phyloP scores from a whole-genome alignment of 2,113 vertebrate species.

The Pongo pygmaeus region DNA sequence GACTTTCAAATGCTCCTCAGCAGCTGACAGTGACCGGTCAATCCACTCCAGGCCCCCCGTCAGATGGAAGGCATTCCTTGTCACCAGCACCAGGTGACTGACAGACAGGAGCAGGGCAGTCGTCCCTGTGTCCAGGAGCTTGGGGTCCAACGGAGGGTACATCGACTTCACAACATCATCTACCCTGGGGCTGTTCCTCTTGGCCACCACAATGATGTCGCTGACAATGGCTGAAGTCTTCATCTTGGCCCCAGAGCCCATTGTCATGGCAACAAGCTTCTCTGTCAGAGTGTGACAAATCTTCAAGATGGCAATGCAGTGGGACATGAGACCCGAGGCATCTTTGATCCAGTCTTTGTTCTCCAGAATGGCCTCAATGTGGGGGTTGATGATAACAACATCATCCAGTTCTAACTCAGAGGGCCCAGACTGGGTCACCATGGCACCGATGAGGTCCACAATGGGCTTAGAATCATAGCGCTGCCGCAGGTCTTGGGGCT shows the following conservation, averaged over 20 bases:
- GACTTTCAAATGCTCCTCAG: constrained; percentile 94
- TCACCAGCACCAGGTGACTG: constrained; percentile 96
- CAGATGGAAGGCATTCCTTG: constrained; percentile 94
- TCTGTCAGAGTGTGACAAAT: constrained; percentile 97
- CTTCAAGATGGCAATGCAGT: constrained; percentile 74
- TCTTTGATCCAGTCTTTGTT: constrained; percentile 98
- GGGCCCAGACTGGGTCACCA: constrained; percentile 94
- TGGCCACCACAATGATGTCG: constrained; percentile 96
- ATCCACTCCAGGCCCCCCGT: constrained; percentile 94
- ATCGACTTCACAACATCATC: constrained; percentile 96
- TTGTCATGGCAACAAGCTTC: constrained; percentile 97
- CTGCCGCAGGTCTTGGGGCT: constrained; percentile 89
- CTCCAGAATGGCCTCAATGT: constrained; percentile 97
- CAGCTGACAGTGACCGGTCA: constrained; percentile 92
- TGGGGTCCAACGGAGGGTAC: constrained; percentile 96
- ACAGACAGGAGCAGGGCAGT: constrained; percentile 93
- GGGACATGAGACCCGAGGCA: constrained; percentile 84
- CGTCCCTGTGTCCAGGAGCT: constrained; percentile 95
- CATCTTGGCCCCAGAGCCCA: constrained; percentile 95
- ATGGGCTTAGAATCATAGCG: constrained; percentile 96
- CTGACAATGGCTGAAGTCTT: constrained; percentile 94
- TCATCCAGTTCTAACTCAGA: constrained; percentile 97
- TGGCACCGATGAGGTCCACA: constrained; percentile 93
- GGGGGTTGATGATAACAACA: constrained; percentile 98
- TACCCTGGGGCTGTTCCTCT: constrained; percentile 97